Conservation (phyloP, 2,888 invertebrate species). For the Eupithecia abbreviata region DNA sequence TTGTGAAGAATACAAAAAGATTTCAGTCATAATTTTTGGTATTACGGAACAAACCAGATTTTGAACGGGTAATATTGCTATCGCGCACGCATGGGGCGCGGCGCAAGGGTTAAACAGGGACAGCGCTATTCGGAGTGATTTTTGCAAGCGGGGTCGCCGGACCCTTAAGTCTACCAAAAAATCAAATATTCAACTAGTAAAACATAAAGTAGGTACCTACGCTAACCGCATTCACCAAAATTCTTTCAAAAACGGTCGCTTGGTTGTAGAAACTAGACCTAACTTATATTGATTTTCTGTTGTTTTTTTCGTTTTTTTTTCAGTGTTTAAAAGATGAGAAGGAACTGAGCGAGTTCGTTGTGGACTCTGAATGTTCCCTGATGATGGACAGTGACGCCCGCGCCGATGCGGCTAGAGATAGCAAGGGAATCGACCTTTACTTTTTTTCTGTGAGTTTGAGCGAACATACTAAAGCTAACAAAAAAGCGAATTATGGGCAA, state of each 20-base stretch:
- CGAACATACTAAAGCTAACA: not conserved
- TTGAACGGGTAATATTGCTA: too few species aligned
- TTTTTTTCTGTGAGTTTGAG: conserved; percentile 57
- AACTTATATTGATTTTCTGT: not conserved
- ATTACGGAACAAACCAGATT: too few species aligned
- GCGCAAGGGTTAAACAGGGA: too few species aligned
- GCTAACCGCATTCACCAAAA: not conserved
- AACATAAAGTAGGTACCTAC: not conserved
- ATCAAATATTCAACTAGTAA: not conserved
- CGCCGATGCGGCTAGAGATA: conserved; percentile 49
- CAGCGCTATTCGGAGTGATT: too few species aligned
- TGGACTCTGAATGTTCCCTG: conserved; percentile 73
- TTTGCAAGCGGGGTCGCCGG: too few species aligned
- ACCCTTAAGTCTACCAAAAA: not conserved
- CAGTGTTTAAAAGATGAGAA: conserved; percentile 63
- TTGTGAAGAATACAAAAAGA: too few species aligned
- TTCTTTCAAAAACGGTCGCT: not conserved
- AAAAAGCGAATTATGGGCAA: not conserved
- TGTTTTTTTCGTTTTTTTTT: conserved; percentile 27
- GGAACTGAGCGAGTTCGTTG: conserved; percentile 60
- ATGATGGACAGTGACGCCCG: conserved; percentile 66
- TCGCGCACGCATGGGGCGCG: too few species aligned
- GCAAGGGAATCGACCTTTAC: conserved; percentile 55
- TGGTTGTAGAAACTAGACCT: not conserved
- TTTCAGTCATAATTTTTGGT: too few species aligned